Evolutionary conservation across 2,113 vertebrate species (phyloP).

Genomic region (Laticauda colubrina): DNA sequence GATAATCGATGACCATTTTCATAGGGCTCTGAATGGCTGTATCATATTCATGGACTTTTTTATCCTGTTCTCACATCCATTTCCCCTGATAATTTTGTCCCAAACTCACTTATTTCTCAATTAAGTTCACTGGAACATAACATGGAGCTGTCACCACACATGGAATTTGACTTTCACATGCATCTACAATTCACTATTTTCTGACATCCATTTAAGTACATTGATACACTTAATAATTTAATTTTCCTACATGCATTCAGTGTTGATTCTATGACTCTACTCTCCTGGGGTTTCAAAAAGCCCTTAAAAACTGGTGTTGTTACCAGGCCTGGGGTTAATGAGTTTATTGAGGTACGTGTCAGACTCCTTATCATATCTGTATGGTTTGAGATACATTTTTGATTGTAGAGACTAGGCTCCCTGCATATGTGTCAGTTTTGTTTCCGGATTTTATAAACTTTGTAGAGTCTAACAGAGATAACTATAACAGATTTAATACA

Average conservation of each 20-base stretch:
- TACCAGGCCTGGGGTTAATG: neutral
- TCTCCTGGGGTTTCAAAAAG: neutral
- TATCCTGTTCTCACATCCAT: neutral
- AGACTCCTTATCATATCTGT: neutral
- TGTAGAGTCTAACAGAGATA: neutral
- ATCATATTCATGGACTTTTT: neutral
- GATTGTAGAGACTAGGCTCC: no score
- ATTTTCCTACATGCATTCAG: neutral
- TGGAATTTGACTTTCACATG: neutral
- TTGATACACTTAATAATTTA: neutral
- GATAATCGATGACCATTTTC: neutral
- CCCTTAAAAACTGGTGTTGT: neutral
- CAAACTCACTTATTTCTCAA: neutral
- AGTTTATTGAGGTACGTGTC: neutral
- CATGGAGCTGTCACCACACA: neutral
- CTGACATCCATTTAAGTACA: neutral
- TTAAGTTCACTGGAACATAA: neutral
- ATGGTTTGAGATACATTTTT: neutral
- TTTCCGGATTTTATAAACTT: neutral
- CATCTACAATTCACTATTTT: neutral
- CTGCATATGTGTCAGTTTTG: neutral
- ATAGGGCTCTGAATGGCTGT: neutral
- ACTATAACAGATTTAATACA: neutral
- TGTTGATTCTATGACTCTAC: neutral
- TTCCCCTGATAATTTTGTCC: neutral